Evolutionary conservation across 2,113 vertebrate genomes (phyloP).

Genomic region (Dicentrarchus labrax): DNA sequence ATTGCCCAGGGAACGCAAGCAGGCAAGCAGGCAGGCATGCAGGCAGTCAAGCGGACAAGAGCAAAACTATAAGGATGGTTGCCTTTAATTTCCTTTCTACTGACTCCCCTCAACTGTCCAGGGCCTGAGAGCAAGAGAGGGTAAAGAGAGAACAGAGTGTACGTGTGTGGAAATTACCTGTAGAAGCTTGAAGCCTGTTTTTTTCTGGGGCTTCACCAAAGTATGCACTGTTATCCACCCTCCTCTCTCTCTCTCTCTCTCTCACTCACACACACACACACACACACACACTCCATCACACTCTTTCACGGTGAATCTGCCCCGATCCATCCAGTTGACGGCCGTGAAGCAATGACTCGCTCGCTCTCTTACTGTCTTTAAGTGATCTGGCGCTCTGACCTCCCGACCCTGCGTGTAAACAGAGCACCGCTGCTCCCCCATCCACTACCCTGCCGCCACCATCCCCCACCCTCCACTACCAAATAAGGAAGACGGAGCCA

Average conservation of each 20-base stretch:
- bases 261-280: conserved; percentile 27
- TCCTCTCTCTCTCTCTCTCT: neutral
- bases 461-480: conserved; percentile 56
- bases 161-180: conserved; percentile 68
- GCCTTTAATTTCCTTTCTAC: conserved; percentile 80
- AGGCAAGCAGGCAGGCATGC: conserved; percentile 66
- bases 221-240: conserved; percentile 35
- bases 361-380: conserved; percentile 69
- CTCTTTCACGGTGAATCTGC: conserved; percentile 54
- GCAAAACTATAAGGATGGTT: conserved; percentile 76
- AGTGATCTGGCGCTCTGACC: conserved; percentile 71
- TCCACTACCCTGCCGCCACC: conserved; percentile 45
- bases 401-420: conserved; percentile 80
- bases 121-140: conserved; percentile 52
- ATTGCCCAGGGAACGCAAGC: conserved; percentile 76
- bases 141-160: conserved; percentile 40
- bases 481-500: conserved; percentile 80
- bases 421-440: conserved; percentile 51
- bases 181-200: conserved; percentile 21
- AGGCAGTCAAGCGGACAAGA: conserved; percentile 78
- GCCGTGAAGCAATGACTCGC: conserved; percentile 42
- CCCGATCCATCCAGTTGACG: conserved; percentile 48
- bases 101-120: conserved; percentile 69
- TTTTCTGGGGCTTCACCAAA: conserved; percentile 35
- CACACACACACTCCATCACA: conserved; percentile 32